These are phyloP conservation scores for Cerceris ruficornis DNA, from an alignment of 2,888 invertebrate genomes.

Conservation along the genomic window DNA sequence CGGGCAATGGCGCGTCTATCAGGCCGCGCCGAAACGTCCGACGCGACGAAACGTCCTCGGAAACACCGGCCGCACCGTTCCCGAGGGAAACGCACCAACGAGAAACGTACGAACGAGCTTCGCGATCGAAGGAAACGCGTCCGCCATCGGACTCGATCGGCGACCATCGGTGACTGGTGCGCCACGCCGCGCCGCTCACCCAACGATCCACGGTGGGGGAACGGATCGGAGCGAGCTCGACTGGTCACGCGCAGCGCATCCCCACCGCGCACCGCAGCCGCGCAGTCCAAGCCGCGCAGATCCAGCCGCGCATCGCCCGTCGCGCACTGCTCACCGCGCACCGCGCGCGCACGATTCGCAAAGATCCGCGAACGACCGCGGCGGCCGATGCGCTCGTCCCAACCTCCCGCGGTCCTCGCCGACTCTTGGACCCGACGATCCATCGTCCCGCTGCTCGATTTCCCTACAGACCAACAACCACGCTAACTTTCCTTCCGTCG, in stretches of 20 bases:
- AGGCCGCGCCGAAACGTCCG: conserved; percentile 21
- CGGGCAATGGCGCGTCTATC: no score
- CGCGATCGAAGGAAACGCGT: conserved; percentile 2
- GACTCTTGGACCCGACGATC: no score
- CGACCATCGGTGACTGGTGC: conserved; percentile 51
- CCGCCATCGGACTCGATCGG: conserved; percentile 35
- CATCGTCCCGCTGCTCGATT: no score
- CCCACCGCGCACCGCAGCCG: no score
- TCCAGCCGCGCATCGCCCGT: no score
- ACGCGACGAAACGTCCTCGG: conserved; percentile 17
- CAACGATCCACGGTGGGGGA: background rate
- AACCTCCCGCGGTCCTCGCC: no score
- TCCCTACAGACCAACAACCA: no score
- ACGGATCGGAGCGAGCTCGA: background rate
- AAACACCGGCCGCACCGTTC: background rate
- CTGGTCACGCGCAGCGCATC: background rate
- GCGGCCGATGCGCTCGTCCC: no score
- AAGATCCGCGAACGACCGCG: background rate
- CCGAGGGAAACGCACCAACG: background rate
- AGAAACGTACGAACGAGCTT: background rate
- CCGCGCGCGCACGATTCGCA: background rate
- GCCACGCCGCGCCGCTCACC: conserved; percentile 39
- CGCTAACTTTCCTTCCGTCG: no score
- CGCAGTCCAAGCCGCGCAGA: no score
- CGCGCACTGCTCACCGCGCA: no score